Evolutionary conservation across 35 echinoderm and acorn worm genomes (phyloP), one percentile per base, ranked within the genome.

Genomic region (Strongylocentrotus purpuratus): DNA sequence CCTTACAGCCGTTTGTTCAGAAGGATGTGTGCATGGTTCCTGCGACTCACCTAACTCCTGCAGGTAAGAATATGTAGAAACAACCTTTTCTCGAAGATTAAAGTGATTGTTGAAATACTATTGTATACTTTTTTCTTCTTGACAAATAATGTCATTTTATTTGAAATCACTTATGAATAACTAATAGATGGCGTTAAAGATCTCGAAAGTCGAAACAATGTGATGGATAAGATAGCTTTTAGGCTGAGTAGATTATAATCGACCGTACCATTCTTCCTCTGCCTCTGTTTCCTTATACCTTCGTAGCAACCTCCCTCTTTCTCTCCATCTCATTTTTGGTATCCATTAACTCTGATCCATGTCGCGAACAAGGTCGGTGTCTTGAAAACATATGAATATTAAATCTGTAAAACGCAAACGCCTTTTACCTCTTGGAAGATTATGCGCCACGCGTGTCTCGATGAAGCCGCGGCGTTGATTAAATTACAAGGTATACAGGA

Each of bases 1-100:
- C 94, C 46, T 95, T 20, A 93, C 96, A 98, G 97, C 97, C 31
- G 92, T 96, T 31, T 98, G 97, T 95, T 86, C 94, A 47, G 96
- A 94, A 41, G 96, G 92, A n/a, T 98, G 97, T 91, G 94, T 71
- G 20, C 95, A 98, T 58, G 97, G 97, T 5, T 94, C 61, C 10
- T 98, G 97, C 78, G 58, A 46, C 11, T 18, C 28, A 9, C 97
- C 97, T 5, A 92, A 94, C 86, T 46, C 31, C 18, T 98, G 97
- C 95, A 59, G 25, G 95, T 98, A 95, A 96, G 97, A 58, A 46
- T 46, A 89, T 46, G 45, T 35, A 28, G 45, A 78, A 22, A 78
- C 65, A 55, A 55, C 10, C 50, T 9, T 15, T 55, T 55, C 50
- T 55, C 35, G 35, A 41, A 41, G 35, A 41, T 41, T 41, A 41